Percentiles rank a stretch among this genome's conserved stretches.
Conservation (phyloP, 2,113 vertebrate species). For the Leptobrachium leishanense region DNA sequence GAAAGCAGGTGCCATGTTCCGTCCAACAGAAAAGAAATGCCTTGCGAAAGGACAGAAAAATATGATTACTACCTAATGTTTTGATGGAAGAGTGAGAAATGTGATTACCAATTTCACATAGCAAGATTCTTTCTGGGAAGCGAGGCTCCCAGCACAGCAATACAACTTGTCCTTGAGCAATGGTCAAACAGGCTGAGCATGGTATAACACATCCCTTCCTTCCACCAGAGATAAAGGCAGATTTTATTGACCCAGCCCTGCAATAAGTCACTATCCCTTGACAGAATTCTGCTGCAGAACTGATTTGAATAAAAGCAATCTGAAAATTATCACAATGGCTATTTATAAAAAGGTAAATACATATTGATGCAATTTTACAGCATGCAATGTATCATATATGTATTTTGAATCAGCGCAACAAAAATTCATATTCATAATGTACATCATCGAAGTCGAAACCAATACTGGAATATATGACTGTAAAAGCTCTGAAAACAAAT, state of each 20-base stretch:
- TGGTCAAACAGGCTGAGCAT: constrained; percentile 31
- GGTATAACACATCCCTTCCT: constrained; percentile 15
- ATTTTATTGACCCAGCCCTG: not conserved
- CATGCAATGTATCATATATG: no score
- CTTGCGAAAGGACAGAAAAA: constrained; percentile 31
- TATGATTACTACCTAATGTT: constrained; percentile 49
- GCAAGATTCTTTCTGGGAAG: constrained; percentile 48
- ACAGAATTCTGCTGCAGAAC: no score
- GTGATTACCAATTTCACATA: constrained; percentile 49
- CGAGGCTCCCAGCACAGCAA: constrained; percentile 45
- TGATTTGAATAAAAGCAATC: no score
- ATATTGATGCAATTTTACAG: no score
- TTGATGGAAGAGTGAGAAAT: constrained; percentile 50
- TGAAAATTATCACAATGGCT: no score
- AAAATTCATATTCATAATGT: no score
- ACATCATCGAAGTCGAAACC: no score
- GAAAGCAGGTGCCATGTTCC: constrained; percentile 39
- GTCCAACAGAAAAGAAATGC: constrained; percentile 22
- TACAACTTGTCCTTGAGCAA: constrained; percentile 48
- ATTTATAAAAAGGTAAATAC: no score
- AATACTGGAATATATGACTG: no score
- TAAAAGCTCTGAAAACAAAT: no score
- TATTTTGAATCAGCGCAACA: no score
- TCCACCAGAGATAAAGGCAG: constrained; percentile 7
- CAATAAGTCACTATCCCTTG: not conserved